phyloP scores from a whole-genome alignment of 2,113 vertebrate species.

The Mormoops blainvillei region DNA sequence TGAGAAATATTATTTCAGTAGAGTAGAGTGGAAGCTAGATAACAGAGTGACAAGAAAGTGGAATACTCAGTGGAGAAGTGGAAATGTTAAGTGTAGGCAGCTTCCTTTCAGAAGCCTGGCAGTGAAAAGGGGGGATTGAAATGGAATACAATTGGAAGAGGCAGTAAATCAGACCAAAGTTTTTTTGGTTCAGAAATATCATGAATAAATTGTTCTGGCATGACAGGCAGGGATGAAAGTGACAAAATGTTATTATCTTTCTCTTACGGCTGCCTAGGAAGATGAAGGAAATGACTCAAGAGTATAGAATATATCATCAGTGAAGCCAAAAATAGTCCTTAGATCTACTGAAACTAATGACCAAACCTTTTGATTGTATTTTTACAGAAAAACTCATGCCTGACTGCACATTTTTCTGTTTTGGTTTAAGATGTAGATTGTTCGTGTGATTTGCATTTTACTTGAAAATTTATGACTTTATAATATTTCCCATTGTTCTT shows the following conservation, averaged over 20 bases:
- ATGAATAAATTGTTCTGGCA: not conserved
- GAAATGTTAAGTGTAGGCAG: not conserved
- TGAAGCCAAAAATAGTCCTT: not conserved
- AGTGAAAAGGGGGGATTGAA: not conserved
- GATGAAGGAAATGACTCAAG: not conserved
- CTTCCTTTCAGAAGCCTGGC: not conserved
- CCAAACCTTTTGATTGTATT: not conserved
- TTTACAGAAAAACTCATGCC: not conserved
- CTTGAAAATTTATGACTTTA: not conserved
- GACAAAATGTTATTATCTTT: not conserved
- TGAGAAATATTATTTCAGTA: not conserved
- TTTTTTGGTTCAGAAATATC: not conserved
- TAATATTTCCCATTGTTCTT: conserved; percentile 11
- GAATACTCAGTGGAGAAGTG: not conserved
- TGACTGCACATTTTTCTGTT: not conserved
- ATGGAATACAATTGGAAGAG: not conserved
- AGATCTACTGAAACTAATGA: not conserved
- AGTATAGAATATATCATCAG: not conserved
- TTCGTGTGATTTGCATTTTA: not conserved
- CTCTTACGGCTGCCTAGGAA: not conserved
- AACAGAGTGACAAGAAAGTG: not conserved
- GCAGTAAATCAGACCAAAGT: not conserved
- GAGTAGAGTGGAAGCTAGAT: not conserved
- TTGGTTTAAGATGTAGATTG: not conserved
- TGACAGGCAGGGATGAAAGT: not conserved